A percentile compares a stretch with the other conserved stretches of the same genome.
Conservation (phyloP, 2,888 invertebrate genomes). For the Synergus gifuensis region DNA sequence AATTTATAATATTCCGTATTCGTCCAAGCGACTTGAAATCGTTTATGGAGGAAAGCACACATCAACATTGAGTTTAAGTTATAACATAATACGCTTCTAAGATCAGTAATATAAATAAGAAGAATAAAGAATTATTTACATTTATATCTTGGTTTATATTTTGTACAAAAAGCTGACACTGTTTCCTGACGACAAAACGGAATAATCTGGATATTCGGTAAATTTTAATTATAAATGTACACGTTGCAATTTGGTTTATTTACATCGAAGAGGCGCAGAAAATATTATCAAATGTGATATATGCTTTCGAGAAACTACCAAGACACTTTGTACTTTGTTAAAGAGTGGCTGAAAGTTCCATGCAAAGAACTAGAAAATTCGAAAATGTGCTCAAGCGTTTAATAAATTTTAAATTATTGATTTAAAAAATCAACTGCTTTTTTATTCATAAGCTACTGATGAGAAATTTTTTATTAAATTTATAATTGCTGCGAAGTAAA, state of each 20-base stretch:
- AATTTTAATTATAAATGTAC: background rate
- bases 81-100: conserved; percentile 36
- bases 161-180: conserved; percentile 2
- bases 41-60: conserved; percentile 6
- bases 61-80: conserved; percentile 23
- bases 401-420: background rate
- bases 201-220: background rate
- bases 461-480: background rate
- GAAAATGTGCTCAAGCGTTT: background rate
- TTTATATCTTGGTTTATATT: conserved; percentile 19
- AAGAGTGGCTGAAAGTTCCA: background rate
- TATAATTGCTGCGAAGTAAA: background rate
- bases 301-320: background rate
- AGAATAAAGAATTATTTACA: conserved; percentile 40
- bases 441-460: background rate
- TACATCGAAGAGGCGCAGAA: background rate
- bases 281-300: background rate
- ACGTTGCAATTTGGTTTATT: background rate
- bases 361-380: background rate
- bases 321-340: background rate
- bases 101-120: conserved; percentile 25
- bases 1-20: conserved; percentile 37
- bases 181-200: background rate
- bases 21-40: background rate
- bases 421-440: background rate